Conservation (phyloP, 2,113 vertebrate genomes). For the Cairina moschata region DNA sequence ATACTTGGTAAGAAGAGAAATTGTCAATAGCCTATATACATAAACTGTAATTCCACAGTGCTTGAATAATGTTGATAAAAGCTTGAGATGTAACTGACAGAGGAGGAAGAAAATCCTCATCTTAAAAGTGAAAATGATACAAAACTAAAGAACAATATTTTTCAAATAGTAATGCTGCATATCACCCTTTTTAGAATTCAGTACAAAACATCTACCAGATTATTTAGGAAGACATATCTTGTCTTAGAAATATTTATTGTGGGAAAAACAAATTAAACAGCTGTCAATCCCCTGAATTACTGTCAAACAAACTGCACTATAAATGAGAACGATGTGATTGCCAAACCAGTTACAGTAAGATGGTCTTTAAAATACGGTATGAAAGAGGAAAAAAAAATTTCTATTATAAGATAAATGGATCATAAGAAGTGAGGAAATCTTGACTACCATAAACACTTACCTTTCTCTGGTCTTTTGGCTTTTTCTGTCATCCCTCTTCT, state of each 20-base stretch:
- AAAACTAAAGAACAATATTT: not conserved
- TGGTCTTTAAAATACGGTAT: not conserved
- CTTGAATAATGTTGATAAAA: slow-evolving; percentile 8
- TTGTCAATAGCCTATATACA: not conserved
- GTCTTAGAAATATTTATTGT: slow-evolving; percentile 8
- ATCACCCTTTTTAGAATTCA: not conserved
- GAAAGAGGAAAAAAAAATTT: not conserved
- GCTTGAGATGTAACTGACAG: not conserved
- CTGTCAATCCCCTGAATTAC: slow-evolving; percentile 31
- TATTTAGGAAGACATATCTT: slow-evolving; percentile 1
- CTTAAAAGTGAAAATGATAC: slow-evolving; percentile 20
- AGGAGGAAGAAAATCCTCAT: not conserved
- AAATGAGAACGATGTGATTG: slow-evolving; percentile 15
- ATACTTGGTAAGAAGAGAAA: not conserved
- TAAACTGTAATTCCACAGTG: not conserved
- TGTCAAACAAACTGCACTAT: slow-evolving; percentile 31
- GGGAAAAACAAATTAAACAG: not conserved
- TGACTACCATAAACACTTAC: not conserved
- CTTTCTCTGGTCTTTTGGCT: not conserved
- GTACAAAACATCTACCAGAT: not conserved
- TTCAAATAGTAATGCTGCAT: not conserved
- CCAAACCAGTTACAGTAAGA: not conserved
- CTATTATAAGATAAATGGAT: not conserved
- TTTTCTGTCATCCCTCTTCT: not conserved
- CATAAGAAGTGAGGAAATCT: not conserved